A percentile compares a stretch with the other conserved stretches of the same genome.
Evolutionary conservation across 2,888 invertebrate species (phyloP).

Genomic region (Argynnis bischoffii): DNA sequence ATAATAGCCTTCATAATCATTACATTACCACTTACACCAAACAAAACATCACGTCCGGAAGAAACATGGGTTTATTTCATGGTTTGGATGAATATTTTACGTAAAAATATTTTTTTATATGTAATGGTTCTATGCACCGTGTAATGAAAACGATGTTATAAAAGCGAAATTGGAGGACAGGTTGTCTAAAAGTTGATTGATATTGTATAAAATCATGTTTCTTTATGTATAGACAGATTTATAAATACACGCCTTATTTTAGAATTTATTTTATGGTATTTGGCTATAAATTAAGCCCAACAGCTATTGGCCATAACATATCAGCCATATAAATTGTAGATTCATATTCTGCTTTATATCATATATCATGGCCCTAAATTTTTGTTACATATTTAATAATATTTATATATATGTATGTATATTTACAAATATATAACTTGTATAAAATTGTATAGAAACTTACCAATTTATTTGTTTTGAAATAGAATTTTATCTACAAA

Average conservation of each 20-base stretch:
- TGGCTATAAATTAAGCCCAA: not conserved
- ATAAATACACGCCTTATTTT: too few species aligned
- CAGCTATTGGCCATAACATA: too few species aligned
- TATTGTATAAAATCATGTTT: slow-evolving; percentile 18
- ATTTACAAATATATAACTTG: too few species aligned
- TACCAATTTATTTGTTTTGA: too few species aligned
- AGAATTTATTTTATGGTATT: slow-evolving; percentile 1
- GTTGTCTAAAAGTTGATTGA: slow-evolving; percentile 24
- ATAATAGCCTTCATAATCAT: slow-evolving; percentile 40
- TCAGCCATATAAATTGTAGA: too few species aligned
- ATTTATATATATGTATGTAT: too few species aligned
- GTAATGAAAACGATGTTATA: slow-evolving; percentile 60
- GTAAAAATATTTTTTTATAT: slow-evolving; percentile 48
- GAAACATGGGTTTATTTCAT: slow-evolving; percentile 46
- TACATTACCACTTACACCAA: slow-evolving; percentile 40
- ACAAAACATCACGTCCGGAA: slow-evolving; percentile 49
- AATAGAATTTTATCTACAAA: too few species aligned
- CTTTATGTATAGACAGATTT: not conserved
- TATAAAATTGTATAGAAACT: too few species aligned
- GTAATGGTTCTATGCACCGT: slow-evolving; percentile 42
- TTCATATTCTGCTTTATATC: too few species aligned
- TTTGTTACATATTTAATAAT: too few species aligned
- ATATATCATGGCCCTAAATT: too few species aligned
- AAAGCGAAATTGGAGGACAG: slow-evolving; percentile 32
- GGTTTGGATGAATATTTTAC: slow-evolving; percentile 64